Base-by-base conservation (phyloP, 1,140 invertebrate species). In the Bursaphelenchus mucronatus region DNA sequence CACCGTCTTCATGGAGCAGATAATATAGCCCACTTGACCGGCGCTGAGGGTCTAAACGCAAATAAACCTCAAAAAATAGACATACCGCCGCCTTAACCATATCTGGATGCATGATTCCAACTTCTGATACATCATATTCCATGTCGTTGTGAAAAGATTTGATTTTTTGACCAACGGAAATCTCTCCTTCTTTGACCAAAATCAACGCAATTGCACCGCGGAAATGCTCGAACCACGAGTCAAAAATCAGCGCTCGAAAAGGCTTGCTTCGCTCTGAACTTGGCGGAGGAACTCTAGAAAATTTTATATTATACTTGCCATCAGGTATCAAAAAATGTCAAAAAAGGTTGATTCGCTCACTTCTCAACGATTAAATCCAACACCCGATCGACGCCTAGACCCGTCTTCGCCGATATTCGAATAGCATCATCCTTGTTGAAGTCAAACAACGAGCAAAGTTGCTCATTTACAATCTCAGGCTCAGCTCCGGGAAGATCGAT, bases 191-290 rank as follows among this genome's bases (percentile, higher is more conserved):
- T 58, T 74, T 75, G 11, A 85, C 75, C 43, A 82, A 75, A 19
- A 94, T 85, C 54, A 93, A 84, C 66, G 88, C 87, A 66, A 96
- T 84, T 0, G 89, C 88, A 8, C 94, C 94, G 82, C 87, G 87
- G 80, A 90, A 92, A 68, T 87, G 87, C 79, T 94, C 90, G 83
- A 88, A 95, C 89, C 91, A 94, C 51, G 90, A 92, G 81, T 98
- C 94, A 84, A 96, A 95, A 50, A 96, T 83, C 17, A 96, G 82
- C 0, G 89, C 90, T 80, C 87, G 87, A 49, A 95, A 87, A 19
- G 88, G 85, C 21, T 84, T 84, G 8, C 86, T 75, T 64, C 84
- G 80, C 62, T 82, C 79, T 61, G 74, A 80, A 10, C 19, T 64
- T 5, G 93, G 93, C 3, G 78, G 13, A n/a, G 76, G 76, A 59